Evolutionary conservation across 2,888 invertebrate species (phyloP).

Genomic region (Zaprionus obscuricornis): DNA sequence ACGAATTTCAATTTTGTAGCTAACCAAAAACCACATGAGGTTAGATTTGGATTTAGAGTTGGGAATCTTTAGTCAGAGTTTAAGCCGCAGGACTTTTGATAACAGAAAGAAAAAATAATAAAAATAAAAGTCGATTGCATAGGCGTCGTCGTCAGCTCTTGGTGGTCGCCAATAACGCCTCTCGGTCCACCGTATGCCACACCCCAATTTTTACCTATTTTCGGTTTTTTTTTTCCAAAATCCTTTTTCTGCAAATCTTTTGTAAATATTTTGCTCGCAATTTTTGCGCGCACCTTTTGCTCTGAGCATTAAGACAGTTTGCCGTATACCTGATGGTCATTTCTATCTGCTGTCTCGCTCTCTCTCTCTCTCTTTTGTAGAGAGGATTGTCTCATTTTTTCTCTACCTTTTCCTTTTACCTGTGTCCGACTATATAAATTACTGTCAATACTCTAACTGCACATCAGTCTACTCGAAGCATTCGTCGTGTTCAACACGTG

Average conservation of each 20-base stretch:
- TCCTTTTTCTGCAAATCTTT: slow-evolving; percentile 39
- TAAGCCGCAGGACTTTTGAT: slow-evolving; percentile 37
- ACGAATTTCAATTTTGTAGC: slow-evolving; percentile 28
- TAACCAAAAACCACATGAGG: slow-evolving; percentile 41
- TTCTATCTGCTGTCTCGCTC: slow-evolving; percentile 36
- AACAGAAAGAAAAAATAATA: no score
- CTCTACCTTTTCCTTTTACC: slow-evolving; percentile 6
- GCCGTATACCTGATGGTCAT: no score
- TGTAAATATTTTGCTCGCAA: slow-evolving; percentile 40
- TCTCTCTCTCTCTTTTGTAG: slow-evolving; percentile 15
- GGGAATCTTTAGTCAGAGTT: no score
- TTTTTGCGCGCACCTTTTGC: no score
- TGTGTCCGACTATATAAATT: slow-evolving; percentile 52
- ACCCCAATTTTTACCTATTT: slow-evolving; percentile 45
- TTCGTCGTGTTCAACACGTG: slow-evolving; percentile 62
- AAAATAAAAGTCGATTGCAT: no score
- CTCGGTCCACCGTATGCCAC: slow-evolving; percentile 55
- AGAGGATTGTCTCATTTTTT: neutral
- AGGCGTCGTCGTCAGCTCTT: slow-evolving; percentile 13
- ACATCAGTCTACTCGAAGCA: slow-evolving; percentile 62
- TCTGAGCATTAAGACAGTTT: no score
- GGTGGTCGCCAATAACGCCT: slow-evolving; percentile 50
- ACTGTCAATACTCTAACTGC: neutral
- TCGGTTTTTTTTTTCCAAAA: slow-evolving; percentile 10
- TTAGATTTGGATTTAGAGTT: no score